Evolutionary conservation across 2,113 vertebrate genomes (phyloP).

Genomic region (Cepphus grylle): DNA sequence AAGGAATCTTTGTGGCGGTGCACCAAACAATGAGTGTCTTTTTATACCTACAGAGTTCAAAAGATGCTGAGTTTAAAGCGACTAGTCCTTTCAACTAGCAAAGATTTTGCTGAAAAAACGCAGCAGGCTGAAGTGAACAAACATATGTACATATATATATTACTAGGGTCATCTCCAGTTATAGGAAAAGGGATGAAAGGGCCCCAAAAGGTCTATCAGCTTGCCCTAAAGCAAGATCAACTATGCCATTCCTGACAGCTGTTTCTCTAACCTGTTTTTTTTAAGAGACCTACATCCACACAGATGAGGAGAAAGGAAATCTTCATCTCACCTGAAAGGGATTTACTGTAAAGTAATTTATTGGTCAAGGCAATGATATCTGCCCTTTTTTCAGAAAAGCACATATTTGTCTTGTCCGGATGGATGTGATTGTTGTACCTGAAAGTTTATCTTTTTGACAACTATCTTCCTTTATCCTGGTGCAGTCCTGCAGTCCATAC

Average conservation of each 20-base stretch:
- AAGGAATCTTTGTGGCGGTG: background rate
- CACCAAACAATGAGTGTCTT: background rate
- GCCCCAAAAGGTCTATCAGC: background rate
- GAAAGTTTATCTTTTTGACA: background rate
- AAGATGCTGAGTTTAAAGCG: background rate
- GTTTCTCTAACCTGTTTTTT: background rate
- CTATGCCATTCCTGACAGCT: background rate
- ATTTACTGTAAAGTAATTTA: background rate
- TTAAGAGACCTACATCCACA: background rate
- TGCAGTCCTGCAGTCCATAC: background rate
- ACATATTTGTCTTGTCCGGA: background rate
- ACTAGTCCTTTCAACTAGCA: background rate
- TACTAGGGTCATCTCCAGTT: background rate
- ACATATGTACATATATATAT: background rate
- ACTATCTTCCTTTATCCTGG: background rate
- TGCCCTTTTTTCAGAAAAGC: background rate
- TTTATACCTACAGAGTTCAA: conserved; percentile 3
- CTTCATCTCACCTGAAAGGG: background rate
- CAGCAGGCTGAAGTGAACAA: background rate
- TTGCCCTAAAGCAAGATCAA: background rate
- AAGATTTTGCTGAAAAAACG: background rate
- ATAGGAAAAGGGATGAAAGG: background rate
- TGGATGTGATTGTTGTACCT: background rate
- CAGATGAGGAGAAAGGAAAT: background rate
- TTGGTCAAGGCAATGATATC: rapidly evolving